phyloP scores from a whole-genome alignment of 2,113 vertebrate species.

The Hiodon tergisus region DNA sequence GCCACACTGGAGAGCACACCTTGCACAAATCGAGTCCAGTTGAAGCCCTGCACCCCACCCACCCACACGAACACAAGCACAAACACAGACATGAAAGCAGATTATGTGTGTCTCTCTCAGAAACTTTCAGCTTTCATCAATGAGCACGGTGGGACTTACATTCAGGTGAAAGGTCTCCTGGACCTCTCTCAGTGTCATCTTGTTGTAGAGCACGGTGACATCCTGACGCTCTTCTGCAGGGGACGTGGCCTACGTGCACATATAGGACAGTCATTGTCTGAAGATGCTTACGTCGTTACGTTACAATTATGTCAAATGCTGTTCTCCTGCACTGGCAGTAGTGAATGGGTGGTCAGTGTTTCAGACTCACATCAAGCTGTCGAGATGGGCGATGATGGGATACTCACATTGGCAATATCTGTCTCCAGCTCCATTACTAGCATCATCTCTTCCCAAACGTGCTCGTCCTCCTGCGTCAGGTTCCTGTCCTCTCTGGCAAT shows the following conservation, averaged over 20 bases:
- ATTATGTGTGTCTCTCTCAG: background rate
- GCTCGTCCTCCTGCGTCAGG: constrained; percentile 63
- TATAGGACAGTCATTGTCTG: constrained; percentile 12
- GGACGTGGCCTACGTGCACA: constrained; percentile 72
- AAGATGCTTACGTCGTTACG: constrained; percentile 5
- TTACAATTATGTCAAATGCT: too few relatives aligned
- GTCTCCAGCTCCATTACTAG: constrained; percentile 86
- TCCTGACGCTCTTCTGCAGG: constrained; percentile 88
- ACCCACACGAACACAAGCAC: constrained; percentile 23
- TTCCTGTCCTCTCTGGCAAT: constrained; percentile 81
- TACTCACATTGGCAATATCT: constrained; percentile 84
- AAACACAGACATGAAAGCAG: background rate
- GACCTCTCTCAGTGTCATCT: constrained; percentile 78
- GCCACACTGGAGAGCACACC: constrained; percentile 76
- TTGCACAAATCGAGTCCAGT: constrained; percentile 88
- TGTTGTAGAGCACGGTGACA: constrained; percentile 85
- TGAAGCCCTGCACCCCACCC: constrained; percentile 71
- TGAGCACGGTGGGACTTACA: constrained; percentile 57
- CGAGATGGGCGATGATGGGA: background rate
- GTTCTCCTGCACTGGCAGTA: background rate
- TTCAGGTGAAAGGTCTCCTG: constrained; percentile 75
- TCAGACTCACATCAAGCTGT: too few relatives aligned
- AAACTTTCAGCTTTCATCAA: background rate
- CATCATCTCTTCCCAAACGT: constrained; percentile 78
- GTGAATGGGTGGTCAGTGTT: background rate